Percentiles rank a stretch among this genome's conserved stretches.
Evolutionary conservation across 2,888 invertebrate species (phyloP).

Genomic region (Dorcus parallelipipedus): DNA sequence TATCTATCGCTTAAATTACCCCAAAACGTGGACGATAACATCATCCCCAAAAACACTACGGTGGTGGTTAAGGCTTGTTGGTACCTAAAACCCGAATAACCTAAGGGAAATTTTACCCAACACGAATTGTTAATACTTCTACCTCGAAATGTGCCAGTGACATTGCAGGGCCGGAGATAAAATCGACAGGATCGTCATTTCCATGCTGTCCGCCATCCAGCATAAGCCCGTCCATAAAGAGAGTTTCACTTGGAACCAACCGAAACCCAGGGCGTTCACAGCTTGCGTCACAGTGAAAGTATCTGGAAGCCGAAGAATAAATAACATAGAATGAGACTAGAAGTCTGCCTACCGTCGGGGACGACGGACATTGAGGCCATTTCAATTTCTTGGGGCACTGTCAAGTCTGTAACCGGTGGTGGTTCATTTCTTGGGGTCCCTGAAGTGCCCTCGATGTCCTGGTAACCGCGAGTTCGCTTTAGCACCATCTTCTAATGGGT

Average conservation of each 20-base stretch:
- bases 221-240: conserved; percentile 82
- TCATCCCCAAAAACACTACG: conserved; percentile 94
- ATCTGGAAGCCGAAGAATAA: conserved; percentile 53
- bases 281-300: conserved; percentile 85
- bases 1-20: conserved; percentile 91
- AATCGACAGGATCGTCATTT: conserved; percentile 95
- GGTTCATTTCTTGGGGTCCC: conserved; percentile 42
- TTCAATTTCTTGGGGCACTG: conserved; percentile 63
- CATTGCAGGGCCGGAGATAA: conserved; percentile 91
- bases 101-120: conserved; percentile 4
- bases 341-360: conserved; percentile 63
- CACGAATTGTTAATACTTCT: conserved; percentile 22
- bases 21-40: conserved; percentile 95
- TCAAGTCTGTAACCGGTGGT: conserved; percentile 50
- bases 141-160: conserved; percentile 85
- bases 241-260: conserved; percentile 85
- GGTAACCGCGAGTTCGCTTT: conserved; percentile 59
- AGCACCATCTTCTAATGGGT: conserved; percentile 42
- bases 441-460: conserved; percentile 57
- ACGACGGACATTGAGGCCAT: conserved; percentile 77
- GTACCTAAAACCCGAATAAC: conserved; percentile 55
- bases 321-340: conserved; percentile 13
- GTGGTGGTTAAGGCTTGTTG: conserved; percentile 92
- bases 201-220: conserved; percentile 99
- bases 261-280: conserved; percentile 82